Base-by-base conservation (phyloP, 92 coral and sea anemone species). In the Phymanthus crucifer region DNA sequence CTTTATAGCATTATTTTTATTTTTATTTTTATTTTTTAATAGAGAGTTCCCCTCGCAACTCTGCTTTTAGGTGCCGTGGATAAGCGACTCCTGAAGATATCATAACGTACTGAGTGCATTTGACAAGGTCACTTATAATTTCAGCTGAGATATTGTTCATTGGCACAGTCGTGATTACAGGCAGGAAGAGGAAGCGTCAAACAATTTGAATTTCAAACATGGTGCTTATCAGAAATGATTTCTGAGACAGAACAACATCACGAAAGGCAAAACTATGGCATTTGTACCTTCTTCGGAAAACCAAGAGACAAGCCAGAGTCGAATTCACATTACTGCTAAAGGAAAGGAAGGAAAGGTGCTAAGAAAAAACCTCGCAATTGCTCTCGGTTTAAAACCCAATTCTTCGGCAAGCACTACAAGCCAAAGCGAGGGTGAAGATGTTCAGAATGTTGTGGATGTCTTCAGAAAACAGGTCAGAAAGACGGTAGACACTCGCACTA, bases 361-460 rank as follows among this genome's bases (percentile, higher is more conserved):
- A 71, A 81, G 79, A 37, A 81, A 81, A 71, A 50, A 56, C 37
- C 79, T 81, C 4, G 85, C 85, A 14, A 73, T 73, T 46, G 79
- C 85, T 57, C 34, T 81, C 32, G 85, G 85, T 17, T 26, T 81
- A 35, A 71, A 71, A 33, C 6, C 64, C 26, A 61, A 24, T 31
- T 43, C 78, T 18, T 72, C 78, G 1, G 32, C 76, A 66, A 45
- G 73, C 6, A 72, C 78, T 6, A 23, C 61, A 8, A 73, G 77
- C 43, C 77, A 57, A 52, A 73, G 77, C 40, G 85, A 81, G 40
- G 85, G 68, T 8, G 79, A 80, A 50, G 78, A 66, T 16, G 70
- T 48, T 9, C 70, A 56, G 38, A 76, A 76, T 58, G 80, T 57
- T 29, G 40, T 76, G 70, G 80, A 76, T 36, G 24, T 76, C 31